These are phyloP conservation scores for Bombus ignitus DNA, from an alignment of 1,140 invertebrate species.

Conservation along the genomic window DNA sequence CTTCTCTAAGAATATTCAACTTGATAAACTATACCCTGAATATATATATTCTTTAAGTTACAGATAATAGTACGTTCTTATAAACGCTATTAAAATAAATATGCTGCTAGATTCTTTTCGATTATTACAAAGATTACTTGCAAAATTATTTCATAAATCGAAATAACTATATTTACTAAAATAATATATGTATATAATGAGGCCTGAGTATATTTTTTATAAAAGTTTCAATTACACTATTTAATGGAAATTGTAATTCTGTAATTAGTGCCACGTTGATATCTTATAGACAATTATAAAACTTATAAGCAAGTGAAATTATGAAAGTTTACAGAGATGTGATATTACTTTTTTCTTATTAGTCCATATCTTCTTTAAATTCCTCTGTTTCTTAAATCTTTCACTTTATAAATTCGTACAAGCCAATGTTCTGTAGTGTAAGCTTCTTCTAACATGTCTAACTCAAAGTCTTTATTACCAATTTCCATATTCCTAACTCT, in stretches of 20 bases:
- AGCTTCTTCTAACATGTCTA: conserved; percentile 96
- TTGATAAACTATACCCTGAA: not conserved
- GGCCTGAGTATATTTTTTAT: conserved; percentile 29
- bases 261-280: conserved; percentile 35
- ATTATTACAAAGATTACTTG: conserved; percentile 33
- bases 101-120: not conserved
- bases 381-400: conserved; percentile 93
- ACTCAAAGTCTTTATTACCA: conserved; percentile 97
- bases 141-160: conserved; percentile 16
- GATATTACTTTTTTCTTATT: conserved; percentile 10
- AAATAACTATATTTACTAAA: conserved; percentile 28
- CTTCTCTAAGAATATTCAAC: not conserved
- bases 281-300: conserved; percentile 45
- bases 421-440: conserved; percentile 98
- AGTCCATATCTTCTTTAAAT: conserved; percentile 62
- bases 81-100: conserved; percentile 3
- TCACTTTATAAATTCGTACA: conserved; percentile 97
- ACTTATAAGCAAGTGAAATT: conserved; percentile 47
- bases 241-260: conserved; percentile 42
- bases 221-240: conserved; percentile 26
- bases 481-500: conserved; percentile 95
- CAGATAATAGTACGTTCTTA: not conserved
- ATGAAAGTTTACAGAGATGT: conserved; percentile 43
- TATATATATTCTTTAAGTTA: conserved; percentile 10
- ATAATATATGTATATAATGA: conserved; percentile 22